Base-by-base conservation (phyloP, 1,140 invertebrate genomes). In the Achatina immaculata region DNA sequence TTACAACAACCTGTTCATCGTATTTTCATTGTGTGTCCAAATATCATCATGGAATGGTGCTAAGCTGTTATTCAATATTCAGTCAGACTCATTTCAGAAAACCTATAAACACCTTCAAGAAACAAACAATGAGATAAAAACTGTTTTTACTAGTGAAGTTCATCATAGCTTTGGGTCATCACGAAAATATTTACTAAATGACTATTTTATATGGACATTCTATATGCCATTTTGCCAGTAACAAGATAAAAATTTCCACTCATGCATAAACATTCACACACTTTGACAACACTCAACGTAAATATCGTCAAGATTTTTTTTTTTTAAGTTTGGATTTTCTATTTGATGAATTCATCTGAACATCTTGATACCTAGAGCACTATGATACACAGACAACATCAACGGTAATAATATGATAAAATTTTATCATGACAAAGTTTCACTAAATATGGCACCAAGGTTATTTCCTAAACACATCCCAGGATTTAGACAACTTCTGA, bases 321-420 rank as follows among this genome's bases (percentile, higher is more conserved):
- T 69, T 69, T 14, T 42, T 69, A 43, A 42, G 21, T 40, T 65
- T 14, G 38, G 42, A 28, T 69, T 69, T 7, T 2, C 38, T 24
- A 42, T 69, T 69, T 40, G n/a, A 31, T 31, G 31, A 31, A 34
- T 62, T 19, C 7, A 9, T 62, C 58, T 62, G 7, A 62, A 62
- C n/a, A 62, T 62, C n/a, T 62, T 31, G 28, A 31, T 62, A 62
- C 58, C 58, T 62, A 62, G 6, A 19, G 45, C 19, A 62, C 58
- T 62, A 62, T 62, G n/a, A 62, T 62, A 62, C n/a, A 62, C 58
- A 62, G 7, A 62, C 58, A 62, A 62, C 58, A 62, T 31, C 11
- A 62, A 62, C 58, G 31, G 21, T 62, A 62, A 31, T 34, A 62
- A 31, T 28, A 62, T 62, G n/a, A 62, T 28, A 62, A 62, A 6